Conservation (phyloP, 2,888 invertebrate genomes). For the Pyrrhosoma nymphula region DNA sequence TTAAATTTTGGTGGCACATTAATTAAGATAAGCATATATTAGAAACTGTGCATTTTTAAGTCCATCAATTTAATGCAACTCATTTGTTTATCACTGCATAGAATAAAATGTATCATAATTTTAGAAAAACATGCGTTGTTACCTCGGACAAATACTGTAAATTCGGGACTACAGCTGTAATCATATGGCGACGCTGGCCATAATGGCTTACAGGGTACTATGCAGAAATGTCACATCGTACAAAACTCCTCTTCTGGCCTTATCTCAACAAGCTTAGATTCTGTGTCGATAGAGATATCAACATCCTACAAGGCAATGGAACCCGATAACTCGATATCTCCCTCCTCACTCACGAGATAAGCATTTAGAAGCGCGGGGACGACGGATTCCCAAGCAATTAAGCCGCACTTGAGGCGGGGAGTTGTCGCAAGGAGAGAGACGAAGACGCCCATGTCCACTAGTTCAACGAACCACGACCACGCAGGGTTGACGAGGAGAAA, state of each 20-base stretch:
- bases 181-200: no score
- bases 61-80: no score
- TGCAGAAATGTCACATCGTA: neutral
- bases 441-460: neutral
- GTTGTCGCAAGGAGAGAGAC: neutral
- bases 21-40: no score
- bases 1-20: no score
- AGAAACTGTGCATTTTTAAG: no score
- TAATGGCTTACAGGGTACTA: no score
- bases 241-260: neutral
- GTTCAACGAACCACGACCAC: neutral
- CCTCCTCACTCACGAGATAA: neutral
- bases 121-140: no score
- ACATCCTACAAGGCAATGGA: neutral
- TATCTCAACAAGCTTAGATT: neutral
- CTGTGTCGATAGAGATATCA: neutral
- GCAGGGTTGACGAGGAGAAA: neutral
- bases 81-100: no score
- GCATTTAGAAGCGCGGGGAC: neutral
- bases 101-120: no score
- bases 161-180: no score
- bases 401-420: neutral
- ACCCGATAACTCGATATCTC: neutral
- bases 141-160: no score
- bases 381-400: neutral